Percentiles rank a stretch among this genome's conserved stretches.
phyloP scores from a whole-genome alignment of 2,797 vertebrate genomes.

The Pteronotus mesoamericanus region DNA sequence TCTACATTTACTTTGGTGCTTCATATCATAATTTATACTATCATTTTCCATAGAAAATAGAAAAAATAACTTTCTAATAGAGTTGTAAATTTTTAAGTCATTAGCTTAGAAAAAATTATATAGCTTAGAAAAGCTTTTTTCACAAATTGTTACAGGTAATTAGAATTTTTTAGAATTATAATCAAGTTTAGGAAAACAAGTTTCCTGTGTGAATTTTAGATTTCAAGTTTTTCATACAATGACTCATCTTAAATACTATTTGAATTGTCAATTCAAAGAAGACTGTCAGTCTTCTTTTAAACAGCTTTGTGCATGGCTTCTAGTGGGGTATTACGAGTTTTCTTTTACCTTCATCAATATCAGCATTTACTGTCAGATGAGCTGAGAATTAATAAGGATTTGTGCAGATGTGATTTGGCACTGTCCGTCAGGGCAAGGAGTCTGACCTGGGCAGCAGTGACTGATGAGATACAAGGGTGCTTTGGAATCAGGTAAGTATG shows the following conservation, averaged over 20 bases:
- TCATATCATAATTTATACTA: neutral
- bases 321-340: neutral
- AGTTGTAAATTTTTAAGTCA: neutral
- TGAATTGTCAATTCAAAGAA: too few relatives aligned
- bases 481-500: neutral
- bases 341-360: neutral
- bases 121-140: neutral
- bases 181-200: neutral
- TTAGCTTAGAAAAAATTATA: neutral
- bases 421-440: neutral
- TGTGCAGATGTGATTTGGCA: neutral
- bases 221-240: neutral
- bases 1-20: neutral
- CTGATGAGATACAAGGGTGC: neutral
- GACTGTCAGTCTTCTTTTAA: neutral
- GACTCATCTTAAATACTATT: neutral
- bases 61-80: conserved; percentile 16
- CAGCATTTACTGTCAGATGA: neutral
- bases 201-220: neutral
- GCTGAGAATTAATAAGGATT: neutral
- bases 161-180: neutral
- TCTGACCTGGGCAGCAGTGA: neutral
- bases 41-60: neutral
- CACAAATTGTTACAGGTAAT: neutral
- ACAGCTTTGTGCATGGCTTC: neutral